Percentiles rank a stretch among this genome's conserved stretches.
Conservation (phyloP, 1,140 invertebrate species). For the Berghia stephanieae region DNA sequence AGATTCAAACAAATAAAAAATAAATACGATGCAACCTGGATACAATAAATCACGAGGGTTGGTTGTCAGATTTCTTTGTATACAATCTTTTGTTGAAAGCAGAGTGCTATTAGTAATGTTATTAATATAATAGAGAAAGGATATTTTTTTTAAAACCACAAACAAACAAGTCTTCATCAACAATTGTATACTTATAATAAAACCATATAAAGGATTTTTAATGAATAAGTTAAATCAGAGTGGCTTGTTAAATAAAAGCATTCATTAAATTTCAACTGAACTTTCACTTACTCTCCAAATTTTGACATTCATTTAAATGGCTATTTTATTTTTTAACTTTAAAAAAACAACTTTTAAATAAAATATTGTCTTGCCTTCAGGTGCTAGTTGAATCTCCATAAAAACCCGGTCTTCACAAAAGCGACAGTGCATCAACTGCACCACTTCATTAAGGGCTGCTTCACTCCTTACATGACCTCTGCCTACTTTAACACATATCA, state of each 20-base stretch:
- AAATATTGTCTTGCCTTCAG: conserved; percentile 46
- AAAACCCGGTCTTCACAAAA: conserved; percentile 65
- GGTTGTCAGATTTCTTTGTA: no score
- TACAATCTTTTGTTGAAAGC: no score
- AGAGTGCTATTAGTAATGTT: no score
- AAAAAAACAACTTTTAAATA: background rate
- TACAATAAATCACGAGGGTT: no score
- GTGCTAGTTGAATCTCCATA: conserved; percentile 50
- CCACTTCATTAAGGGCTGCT: conserved; percentile 36
- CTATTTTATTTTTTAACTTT: background rate
- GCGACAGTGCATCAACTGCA: conserved; percentile 60
- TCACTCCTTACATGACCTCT: conserved; percentile 52
- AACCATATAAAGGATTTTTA: no score
- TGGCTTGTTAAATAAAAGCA: background rate
- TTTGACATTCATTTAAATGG: background rate
- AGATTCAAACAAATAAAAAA: no score
- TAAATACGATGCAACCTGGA: no score
- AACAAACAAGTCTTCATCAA: no score
- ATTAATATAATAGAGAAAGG: no score
- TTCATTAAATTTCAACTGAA: background rate
- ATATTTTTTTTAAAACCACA: no score
- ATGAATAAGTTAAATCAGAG: background rate
- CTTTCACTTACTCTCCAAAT: background rate
- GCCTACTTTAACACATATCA: conserved; percentile 52
- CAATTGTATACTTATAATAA: no score